Base-by-base conservation (phyloP, 1,140 invertebrate genomes). In the Tetragonula clypearis region DNA sequence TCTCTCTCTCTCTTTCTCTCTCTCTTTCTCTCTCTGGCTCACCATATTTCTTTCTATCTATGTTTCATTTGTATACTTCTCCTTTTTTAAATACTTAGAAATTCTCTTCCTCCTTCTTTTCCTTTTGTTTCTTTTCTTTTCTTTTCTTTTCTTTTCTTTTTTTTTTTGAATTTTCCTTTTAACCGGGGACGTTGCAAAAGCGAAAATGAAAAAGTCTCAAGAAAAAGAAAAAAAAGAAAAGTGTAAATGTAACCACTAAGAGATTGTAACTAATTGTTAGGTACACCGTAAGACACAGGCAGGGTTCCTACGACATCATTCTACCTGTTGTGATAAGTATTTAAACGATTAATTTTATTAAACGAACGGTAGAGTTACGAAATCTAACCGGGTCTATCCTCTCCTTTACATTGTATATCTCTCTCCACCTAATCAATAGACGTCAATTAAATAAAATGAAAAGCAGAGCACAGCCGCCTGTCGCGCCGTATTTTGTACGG, bases 261-360 rank as follows among this genome's bases (percentile, higher is more conserved):
- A 84, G 78, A 85, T 85, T 85, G 83, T 85, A 85, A 85, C 71
- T 85, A 85, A 81, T 71, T 81, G 69, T 85, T 85, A 85, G 71
- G 71, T 53, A 81, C 84, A 83, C 26, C 66, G 76, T 82, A 87
- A 90, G 81, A 90, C 81, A 88, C 88, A 87, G 88, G 88, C 86
- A 90, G 89, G 89, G 89, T 90, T 90, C 89, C 89, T 90, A 90
- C 82, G 88, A 90, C 88, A 86, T 90, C 55, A 88, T 90, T 90
- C 88, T 84, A 90, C 88, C 88, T 90, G 89, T 90, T 90, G 89
- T 90, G 89, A 90, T 90, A 90, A 90, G 88, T 86, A 90, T 90
- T 84, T 87, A 90, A 90, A 90, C 88, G 84, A 90, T 88, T 90
- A 84, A 90, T 90, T 90, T 90, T 90, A 90, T 90, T 90, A 90